Percentiles rank a stretch among this genome's conserved stretches.
These are phyloP conservation scores for Microctonus aethiopoides DNA, from an alignment of 2,888 invertebrate genomes.

Conservation along the genomic window DNA sequence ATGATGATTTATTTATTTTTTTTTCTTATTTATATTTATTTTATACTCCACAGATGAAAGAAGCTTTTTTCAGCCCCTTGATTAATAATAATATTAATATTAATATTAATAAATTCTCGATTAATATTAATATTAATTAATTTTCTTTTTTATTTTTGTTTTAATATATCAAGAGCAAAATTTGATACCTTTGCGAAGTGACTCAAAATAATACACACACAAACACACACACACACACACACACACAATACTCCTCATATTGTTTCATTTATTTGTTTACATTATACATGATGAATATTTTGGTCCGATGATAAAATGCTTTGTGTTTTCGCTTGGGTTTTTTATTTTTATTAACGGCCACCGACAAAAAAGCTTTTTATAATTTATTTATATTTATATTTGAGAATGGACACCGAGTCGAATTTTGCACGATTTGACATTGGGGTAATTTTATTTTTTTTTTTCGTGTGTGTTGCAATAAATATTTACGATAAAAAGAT, in stretches of 20 bases:
- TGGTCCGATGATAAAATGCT: conserved; percentile 57
- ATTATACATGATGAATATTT: conserved; percentile 53
- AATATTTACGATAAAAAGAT: neutral
- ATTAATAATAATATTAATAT: no score
- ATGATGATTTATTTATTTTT: conserved; percentile 14
- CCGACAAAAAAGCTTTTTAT: conserved; percentile 8
- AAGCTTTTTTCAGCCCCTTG: conserved; percentile 21
- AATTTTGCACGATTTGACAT: neutral
- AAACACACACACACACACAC: neutral
- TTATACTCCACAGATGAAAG: conserved; percentile 40
- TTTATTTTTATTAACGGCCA: conserved; percentile 1
- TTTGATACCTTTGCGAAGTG: conserved; percentile 32
- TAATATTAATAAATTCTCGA: conserved; percentile 24
- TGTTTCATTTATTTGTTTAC: conserved; percentile 40
- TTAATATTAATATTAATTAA: conserved; percentile 33
- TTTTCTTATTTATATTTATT: conserved; percentile 31
- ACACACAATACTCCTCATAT: conserved; percentile 9
- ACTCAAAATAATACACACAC: conserved; percentile 4
- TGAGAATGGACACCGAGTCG: neutral
- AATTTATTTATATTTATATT: neutral
- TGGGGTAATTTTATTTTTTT: neutral
- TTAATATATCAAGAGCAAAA: conserved; percentile 13
- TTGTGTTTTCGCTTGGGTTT: conserved; percentile 24
- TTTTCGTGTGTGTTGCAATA: neutral
- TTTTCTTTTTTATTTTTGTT: conserved; percentile 24